A percentile compares a stretch with the other conserved stretches of the same genome.
phyloP scores from a whole-genome alignment of 2,888 invertebrate species.

The Limnephilus marmoratus region DNA sequence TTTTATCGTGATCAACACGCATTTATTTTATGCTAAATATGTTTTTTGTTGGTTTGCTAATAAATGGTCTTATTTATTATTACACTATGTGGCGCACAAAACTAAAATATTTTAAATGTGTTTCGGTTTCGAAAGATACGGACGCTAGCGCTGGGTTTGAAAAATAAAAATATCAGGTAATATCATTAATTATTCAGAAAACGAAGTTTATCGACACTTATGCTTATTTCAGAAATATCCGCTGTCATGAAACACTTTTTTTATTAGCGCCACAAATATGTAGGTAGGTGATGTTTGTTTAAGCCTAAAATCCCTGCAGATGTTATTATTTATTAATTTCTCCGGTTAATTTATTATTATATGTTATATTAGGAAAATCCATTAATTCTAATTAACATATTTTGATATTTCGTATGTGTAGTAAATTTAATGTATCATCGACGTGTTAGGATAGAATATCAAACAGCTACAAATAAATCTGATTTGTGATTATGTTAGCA shows the following conservation, averaged over 20 bases:
- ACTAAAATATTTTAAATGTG: neutral
- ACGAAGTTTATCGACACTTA: neutral
- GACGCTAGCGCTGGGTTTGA: neutral
- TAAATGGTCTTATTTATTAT: constrained; percentile 21
- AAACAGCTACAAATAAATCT: neutral
- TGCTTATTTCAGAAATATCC: constrained; percentile 11
- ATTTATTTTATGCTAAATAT: constrained; percentile 6
- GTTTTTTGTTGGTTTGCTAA: neutral
- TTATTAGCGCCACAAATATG: neutral
- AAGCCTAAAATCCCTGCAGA: neutral
- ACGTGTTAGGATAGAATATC: neutral
- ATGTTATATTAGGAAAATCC: neutral
- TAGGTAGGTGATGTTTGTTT: neutral
- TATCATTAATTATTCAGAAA: neutral
- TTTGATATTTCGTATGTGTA: neutral
- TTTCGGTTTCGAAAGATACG: neutral
- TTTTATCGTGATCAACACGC: neutral
- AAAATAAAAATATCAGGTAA: neutral
- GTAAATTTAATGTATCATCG: neutral
- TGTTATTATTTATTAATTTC: constrained; percentile 42
- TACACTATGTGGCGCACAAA: neutral
- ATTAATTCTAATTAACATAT: neutral
- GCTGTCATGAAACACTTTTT: neutral
- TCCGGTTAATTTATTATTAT: neutral
- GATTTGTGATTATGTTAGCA: neutral